Base-by-base conservation (phyloP, 2,113 vertebrate species). In the Fulmarus glacialis region DNA sequence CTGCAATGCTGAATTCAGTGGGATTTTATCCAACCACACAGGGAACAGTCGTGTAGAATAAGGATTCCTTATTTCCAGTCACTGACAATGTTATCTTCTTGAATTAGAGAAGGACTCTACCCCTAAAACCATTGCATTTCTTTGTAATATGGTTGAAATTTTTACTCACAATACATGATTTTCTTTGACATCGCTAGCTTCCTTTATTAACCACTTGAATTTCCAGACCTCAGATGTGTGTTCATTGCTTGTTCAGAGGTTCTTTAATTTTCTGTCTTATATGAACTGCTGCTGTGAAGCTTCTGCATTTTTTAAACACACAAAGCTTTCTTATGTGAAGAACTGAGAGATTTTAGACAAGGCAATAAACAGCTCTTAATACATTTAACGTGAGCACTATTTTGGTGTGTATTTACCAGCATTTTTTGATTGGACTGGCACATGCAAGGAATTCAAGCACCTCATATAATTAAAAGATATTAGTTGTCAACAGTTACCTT, bases 401-500 rank as follows among this genome's bases (percentile, higher is more conserved):
- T 29, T 83, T 74, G n/a, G 47, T 82, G 34, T 71, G 42, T 58
- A 63, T 78, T 72, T 59, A 55, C 23, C 26, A 63, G 50, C 27
- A 55, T 32, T 78, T 91, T 87, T 84, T 93, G n/a, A 62, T 30
- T 81, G 59, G 50, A 89, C 47, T 74, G 67, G 24, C 26, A 84
- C 23, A 81, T 19, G 17, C 20, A 63, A 78, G 42, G 60, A 78
- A 71, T 87, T 90, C 60, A 79, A 82, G 79, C 18, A 32, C 11
- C 45, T 81, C 30, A n/a, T 40, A 38, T 71, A 91, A 82, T 78
- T 87, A n/a, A 89, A 52, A 92, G 34, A 77, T 78, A 63, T 74
- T 66, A 63, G 8, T 63, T 84, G 63, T 89, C 83, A 82, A 47
- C 68, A 85, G 84, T 96, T 91, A 71, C 40, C 47, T 75, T 94